Evolutionary conservation across 2,797 vertebrate species (phyloP).

Genomic region (Clarias pachynema): DNA sequence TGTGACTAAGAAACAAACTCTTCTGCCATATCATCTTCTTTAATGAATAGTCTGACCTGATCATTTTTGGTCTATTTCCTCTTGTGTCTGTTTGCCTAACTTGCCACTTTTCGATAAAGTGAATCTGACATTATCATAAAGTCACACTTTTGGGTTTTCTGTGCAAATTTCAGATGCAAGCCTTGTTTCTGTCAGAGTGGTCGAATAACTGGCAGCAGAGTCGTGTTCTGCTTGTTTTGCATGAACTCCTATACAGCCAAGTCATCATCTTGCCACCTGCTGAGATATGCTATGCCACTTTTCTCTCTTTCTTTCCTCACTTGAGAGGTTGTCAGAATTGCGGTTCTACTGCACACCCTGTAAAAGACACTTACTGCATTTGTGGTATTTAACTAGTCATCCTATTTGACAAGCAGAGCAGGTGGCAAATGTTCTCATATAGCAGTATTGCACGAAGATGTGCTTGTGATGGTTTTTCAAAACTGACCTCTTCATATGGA

Average conservation of each 20-base stretch:
- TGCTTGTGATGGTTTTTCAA: background rate
- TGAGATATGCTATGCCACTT: conserved; percentile 22
- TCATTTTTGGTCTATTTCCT: conserved; percentile 15
- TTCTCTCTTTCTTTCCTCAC: conserved; percentile 10
- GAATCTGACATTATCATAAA: conserved; percentile 41
- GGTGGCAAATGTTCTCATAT: conserved; percentile 28
- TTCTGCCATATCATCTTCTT: conserved; percentile 24
- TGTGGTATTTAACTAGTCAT: conserved; percentile 25
- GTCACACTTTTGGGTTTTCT: conserved; percentile 26
- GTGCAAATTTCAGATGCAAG: conserved; percentile 29
- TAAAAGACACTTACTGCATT: conserved; percentile 34
- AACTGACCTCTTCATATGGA: conserved; percentile 31
- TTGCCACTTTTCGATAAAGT: conserved; percentile 11
- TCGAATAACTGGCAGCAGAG: conserved; percentile 35
- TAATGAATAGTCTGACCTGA: conserved; percentile 9
- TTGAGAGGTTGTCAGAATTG: conserved; percentile 42
- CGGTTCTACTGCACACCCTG: conserved; percentile 15
- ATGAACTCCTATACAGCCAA: conserved; percentile 24
- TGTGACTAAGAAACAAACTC: conserved; percentile 28
- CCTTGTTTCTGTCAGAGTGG: conserved; percentile 43
- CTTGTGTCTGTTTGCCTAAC: conserved; percentile 27
- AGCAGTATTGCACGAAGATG: background rate
- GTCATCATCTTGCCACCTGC: conserved; percentile 30
- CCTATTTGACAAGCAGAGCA: conserved; percentile 35
- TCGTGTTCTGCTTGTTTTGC: conserved; percentile 32